Evolutionary conservation across 2,113 vertebrate genomes (phyloP).

Genomic region (Tenrec ecaudatus): DNA sequence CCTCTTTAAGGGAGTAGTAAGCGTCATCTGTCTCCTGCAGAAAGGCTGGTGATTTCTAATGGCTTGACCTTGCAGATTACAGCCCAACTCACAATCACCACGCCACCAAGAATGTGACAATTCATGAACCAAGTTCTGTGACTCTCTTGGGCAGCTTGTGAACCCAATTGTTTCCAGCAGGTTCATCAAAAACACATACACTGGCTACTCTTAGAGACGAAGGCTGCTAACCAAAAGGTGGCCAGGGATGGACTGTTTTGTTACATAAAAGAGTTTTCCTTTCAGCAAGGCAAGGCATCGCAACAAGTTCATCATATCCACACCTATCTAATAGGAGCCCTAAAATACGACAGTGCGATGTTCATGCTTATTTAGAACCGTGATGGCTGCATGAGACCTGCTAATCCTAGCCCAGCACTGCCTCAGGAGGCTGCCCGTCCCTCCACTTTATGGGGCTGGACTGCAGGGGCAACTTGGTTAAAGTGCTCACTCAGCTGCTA

Average conservation of each 20-base stretch:
- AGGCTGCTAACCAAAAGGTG: not conserved
- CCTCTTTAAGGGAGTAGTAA: no score
- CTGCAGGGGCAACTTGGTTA: no score
- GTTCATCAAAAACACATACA: slow-evolving; percentile 19
- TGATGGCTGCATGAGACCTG: not conserved
- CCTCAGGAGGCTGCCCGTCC: no score
- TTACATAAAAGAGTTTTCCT: slow-evolving; percentile 22
- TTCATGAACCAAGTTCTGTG: slow-evolving; percentile 37
- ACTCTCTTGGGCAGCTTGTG: slow-evolving; percentile 17
- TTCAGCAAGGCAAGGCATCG: not conserved
- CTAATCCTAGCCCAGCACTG: not conserved
- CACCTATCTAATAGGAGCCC: not conserved
- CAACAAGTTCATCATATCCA: not conserved
- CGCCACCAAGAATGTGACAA: not conserved
- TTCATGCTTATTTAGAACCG: slow-evolving; percentile 44
- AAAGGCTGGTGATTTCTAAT: no score
- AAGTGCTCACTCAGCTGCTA: no score
- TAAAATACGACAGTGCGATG: not conserved
- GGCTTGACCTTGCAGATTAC: no score
- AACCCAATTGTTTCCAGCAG: slow-evolving; percentile 5
- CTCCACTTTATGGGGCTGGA: no score
- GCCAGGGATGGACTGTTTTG: not conserved
- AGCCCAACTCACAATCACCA: not conserved
- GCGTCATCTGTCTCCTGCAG: no score
- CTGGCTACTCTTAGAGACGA: not conserved